Evolutionary conservation across 2,888 invertebrate genomes (phyloP), one percentile per base, ranked within the genome.

Genomic region (Timema podura): DNA sequence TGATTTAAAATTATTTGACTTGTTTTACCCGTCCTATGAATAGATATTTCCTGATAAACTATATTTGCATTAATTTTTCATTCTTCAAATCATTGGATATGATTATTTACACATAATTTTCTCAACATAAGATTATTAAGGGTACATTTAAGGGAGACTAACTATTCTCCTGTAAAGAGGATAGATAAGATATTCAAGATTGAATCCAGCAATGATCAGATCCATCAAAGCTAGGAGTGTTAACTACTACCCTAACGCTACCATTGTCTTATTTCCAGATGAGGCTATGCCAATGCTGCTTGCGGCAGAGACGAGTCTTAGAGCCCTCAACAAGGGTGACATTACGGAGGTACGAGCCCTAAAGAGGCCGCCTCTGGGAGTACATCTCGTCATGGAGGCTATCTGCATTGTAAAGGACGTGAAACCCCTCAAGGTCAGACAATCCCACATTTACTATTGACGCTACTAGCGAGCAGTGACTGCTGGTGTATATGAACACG

Each of bases 311-410:
- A 86, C 87, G 68, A 95, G 95, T 45, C 83, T 98, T 6, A 92
- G 95, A 77, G 91, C 96, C 5, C 82, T 98, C n/a, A 96, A 95
- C 78, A 93, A 94, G 68, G 88, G 89, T 75, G 97, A 98, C 79
- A 90, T 98, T 30, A 92, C 93, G 16, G 88, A 96, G 76, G 93
- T 98, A 68, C 93, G 95, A 79, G 91, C 96, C 0, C 91, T 98
- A 92, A 95, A 94, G 84, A 91, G 93, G 77, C 97, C 97, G 0
- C 96, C 96, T 0, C 84, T 85, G 0, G 93, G 93, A 0, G 94
- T 98, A 0, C 85, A 91, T 67, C 84, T 88, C 45, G 90, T 94
- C 67, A 91, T 94, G 77, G 94, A 95, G 80, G 88, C 93, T 0
- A 88, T 95, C 30, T 94, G 94, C 78, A 91, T 93, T 71, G 89